Percentiles rank a stretch among this genome's conserved stretches.
Evolutionary conservation across 2,797 vertebrate genomes (phyloP).

Genomic region (Thaleichthys pacificus): DNA sequence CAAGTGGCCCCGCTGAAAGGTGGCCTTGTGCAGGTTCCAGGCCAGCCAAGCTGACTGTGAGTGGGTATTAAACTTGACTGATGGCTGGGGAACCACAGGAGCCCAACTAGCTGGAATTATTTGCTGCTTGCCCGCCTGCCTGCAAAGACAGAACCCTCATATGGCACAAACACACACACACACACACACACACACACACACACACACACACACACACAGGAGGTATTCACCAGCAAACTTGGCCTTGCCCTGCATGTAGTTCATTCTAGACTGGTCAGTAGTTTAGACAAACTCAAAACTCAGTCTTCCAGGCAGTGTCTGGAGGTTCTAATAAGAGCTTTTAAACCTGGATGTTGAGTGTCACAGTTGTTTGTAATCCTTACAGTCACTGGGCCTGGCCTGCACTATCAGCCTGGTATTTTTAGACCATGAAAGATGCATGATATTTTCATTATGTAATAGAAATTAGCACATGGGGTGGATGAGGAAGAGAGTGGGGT

Average conservation of each 20-base stretch:
- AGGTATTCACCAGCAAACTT: slow-evolving; percentile 1
- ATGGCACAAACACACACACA: neutral
- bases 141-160: neutral
- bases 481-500: neutral
- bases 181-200: neutral
- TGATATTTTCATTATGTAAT: neutral
- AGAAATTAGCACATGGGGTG: neutral
- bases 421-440: neutral
- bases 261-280: too few relatives aligned
- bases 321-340: neutral
- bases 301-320: too few relatives aligned
- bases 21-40: slow-evolving; percentile 51
- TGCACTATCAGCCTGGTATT: slow-evolving; percentile 1
- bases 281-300: too few relatives aligned
- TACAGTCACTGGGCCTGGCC: neutral
- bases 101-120: slow-evolving; percentile 30
- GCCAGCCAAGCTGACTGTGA: neutral
- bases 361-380: neutral
- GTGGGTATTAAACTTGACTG: slow-evolving; percentile 58
- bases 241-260: neutral
- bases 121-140: neutral
- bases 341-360: neutral
- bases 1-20: slow-evolving; percentile 37
- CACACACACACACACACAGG: neutral
- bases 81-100: slow-evolving; percentile 56